Evolutionary conservation across 2,797 vertebrate genomes (phyloP).

Genomic region (Etheostoma perlongum): DNA sequence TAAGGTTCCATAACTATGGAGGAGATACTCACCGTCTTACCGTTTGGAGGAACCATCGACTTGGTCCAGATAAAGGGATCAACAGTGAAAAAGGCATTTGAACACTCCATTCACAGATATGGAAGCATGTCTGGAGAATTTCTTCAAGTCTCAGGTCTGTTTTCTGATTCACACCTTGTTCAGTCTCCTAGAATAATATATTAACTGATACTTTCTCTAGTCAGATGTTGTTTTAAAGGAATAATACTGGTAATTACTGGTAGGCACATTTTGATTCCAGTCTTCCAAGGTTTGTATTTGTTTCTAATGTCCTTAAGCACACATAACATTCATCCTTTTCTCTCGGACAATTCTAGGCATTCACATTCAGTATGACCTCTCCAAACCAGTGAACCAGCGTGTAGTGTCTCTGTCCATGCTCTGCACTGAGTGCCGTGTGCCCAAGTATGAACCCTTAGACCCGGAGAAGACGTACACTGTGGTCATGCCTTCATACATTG

Average conservation of each 20-base stretch:
- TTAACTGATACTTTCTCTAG: too few species aligned
- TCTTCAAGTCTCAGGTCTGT: slow-evolving; percentile 81
- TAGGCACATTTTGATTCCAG: neutral
- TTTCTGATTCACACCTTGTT: neutral
- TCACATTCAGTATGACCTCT: slow-evolving; percentile 54
- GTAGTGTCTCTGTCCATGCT: slow-evolving; percentile 47
- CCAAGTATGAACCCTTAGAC: slow-evolving; percentile 85
- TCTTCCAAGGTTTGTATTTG: too few species aligned
- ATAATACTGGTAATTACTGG: neutral
- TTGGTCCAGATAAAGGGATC: slow-evolving; percentile 89
- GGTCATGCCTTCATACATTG: slow-evolving; percentile 86
- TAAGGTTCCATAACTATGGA: slow-evolving; percentile 91
- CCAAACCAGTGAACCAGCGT: slow-evolving; percentile 57
- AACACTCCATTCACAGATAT: slow-evolving; percentile 88
- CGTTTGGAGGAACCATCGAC: slow-evolving; percentile 92
- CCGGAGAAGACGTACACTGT: slow-evolving; percentile 86
- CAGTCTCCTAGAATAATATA: neutral
- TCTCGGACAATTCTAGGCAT: slow-evolving; percentile 49
- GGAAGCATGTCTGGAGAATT: slow-evolving; percentile 89
- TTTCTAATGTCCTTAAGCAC: neutral
- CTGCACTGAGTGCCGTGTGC: slow-evolving; percentile 86
- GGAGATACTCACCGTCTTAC: slow-evolving; percentile 89
- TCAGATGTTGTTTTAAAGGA: neutral
- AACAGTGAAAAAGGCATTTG: slow-evolving; percentile 89
- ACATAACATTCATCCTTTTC: neutral